Conservation (phyloP, 2,113 vertebrate genomes). For the Calyptommatus sinebrachiatus region DNA sequence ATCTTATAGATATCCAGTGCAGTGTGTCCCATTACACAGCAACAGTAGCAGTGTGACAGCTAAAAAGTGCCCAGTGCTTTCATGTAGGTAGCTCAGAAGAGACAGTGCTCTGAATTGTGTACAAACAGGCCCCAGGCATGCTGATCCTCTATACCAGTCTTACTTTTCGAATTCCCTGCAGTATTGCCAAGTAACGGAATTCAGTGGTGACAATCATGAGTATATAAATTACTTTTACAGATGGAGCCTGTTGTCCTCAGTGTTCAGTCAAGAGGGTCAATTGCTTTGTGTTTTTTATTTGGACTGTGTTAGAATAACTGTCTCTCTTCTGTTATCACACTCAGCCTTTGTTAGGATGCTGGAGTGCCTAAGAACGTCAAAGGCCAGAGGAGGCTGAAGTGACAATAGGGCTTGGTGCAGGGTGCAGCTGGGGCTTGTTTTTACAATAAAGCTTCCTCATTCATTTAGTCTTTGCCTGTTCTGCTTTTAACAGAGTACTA, state of each 20-base stretch:
- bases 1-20: not conserved
- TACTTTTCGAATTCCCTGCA: not conserved
- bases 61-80: not conserved
- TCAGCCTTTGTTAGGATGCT: not conserved
- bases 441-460: constrained; percentile 30
- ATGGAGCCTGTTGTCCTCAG: not conserved
- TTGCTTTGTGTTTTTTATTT: not conserved
- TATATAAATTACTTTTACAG: not conserved
- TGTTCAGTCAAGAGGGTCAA: not conserved
- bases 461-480: constrained; percentile 23
- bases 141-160: not conserved
- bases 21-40: too few relatives aligned
- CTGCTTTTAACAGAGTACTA: constrained; percentile 86
- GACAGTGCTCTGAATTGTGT: not conserved
- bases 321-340: not conserved
- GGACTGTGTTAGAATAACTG: not conserved
- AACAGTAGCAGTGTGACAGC: not conserved
- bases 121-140: not conserved
- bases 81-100: not conserved
- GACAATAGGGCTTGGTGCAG: constrained; percentile 40
- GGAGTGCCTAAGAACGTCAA: not conserved
- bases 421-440: constrained; percentile 14
- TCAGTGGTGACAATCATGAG: not conserved
- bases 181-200: not conserved
- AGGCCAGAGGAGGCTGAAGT: not conserved